These are phyloP conservation scores for Urechis unicinctus DNA, from an alignment of 2,888 invertebrate species.

Conservation along the genomic window DNA sequence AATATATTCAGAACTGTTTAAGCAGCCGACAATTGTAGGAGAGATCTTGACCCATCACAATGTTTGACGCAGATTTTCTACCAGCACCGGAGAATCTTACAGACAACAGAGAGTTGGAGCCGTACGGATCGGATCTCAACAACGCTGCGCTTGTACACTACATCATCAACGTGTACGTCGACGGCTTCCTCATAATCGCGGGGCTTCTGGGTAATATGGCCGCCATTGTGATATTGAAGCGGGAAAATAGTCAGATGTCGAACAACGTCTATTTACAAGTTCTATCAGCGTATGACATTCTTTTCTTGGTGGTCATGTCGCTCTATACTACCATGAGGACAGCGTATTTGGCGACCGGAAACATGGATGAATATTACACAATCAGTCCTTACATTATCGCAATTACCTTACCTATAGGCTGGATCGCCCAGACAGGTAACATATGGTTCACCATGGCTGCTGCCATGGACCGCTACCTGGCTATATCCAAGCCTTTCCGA, in stretches of 20 bases:
- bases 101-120: no score
- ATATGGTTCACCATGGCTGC: conserved; percentile 12
- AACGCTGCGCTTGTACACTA: not conserved
- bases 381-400: conserved; percentile 9
- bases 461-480: conserved; percentile 10
- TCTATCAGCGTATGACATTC: conserved; percentile 10
- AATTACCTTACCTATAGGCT: conserved; percentile 10
- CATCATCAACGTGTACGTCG: conserved; percentile 8
- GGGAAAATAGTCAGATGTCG: conserved; percentile 5
- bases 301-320: conserved; percentile 5
- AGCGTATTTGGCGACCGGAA: conserved; percentile 6
- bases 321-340: conserved; percentile 12
- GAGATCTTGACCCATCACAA: no score
- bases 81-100: no score
- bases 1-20: no score
- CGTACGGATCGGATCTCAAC: no score
- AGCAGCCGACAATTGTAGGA: no score
- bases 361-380: conserved; percentile 2
- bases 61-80: no score
- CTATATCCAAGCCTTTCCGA: conserved; percentile 9
- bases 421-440: conserved; percentile 13
- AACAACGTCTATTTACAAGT: conserved; percentile 7
- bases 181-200: conserved; percentile 4
- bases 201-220: conserved; percentile 7
- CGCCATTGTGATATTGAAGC: not conserved